A percentile compares a stretch with the other conserved stretches of the same genome.
These are phyloP conservation scores for Meandrina meandrites DNA, from an alignment of 92 coral and sea anemone genomes.

Conservation along the genomic window DNA sequence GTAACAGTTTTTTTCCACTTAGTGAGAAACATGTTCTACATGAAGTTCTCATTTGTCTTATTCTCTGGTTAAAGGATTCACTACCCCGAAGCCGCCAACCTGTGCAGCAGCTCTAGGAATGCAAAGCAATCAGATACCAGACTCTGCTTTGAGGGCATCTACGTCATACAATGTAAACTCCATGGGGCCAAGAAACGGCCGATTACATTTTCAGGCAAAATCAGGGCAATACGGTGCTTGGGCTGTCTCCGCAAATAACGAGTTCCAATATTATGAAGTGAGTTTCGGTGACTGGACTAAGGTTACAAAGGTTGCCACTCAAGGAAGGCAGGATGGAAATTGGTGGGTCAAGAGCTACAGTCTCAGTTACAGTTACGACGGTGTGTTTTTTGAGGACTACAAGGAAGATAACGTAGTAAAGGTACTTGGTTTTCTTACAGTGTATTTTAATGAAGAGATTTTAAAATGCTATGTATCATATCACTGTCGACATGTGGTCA, in stretches of 20 bases:
- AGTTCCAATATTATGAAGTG: conserved; percentile 53
- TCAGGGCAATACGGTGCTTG: conserved; percentile 67
- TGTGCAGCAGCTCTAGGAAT: conserved; percentile 58
- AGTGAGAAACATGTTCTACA: no score
- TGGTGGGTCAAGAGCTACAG: conserved; percentile 7
- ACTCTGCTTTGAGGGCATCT: conserved; percentile 63
- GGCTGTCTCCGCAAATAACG: conserved; percentile 51
- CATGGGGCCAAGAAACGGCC: conserved; percentile 62
- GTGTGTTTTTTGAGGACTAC: conserved; percentile 27
- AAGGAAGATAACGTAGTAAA: neutral
- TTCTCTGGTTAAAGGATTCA: conserved; percentile 2
- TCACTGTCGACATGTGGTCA: no score
- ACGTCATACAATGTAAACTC: conserved; percentile 50
- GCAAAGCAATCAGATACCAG: conserved; percentile 58
- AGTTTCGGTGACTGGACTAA: conserved; percentile 22
- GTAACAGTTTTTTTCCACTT: no score
- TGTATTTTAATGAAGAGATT: no score
- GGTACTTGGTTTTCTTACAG: neutral
- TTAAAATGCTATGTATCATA: no score
- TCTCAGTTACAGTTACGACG: conserved; percentile 26
- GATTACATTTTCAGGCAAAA: conserved; percentile 49
- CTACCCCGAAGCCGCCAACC: conserved; percentile 42
- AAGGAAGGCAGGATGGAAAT: neutral
- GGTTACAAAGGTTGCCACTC: conserved; percentile 22
- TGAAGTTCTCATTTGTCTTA: no score